Evolutionary conservation across 2,888 invertebrate genomes (phyloP).

Genomic region (Hesperia comma): DNA sequence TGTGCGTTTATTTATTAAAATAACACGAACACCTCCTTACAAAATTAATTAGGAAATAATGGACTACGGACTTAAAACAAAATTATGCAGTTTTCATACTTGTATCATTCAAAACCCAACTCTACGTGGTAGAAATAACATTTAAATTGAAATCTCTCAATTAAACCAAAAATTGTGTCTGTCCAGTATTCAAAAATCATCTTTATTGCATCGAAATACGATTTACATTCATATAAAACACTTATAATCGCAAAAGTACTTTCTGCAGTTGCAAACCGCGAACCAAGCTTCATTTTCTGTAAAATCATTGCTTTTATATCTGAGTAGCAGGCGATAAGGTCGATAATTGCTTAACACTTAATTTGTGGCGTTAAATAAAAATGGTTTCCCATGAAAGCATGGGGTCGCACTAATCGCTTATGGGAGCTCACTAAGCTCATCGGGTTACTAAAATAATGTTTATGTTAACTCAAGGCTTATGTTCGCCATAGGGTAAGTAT

Average conservation of each 20-base stretch:
- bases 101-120: constrained; percentile 9
- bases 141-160: neutral
- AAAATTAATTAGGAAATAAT: constrained; percentile 58
- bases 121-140: neutral
- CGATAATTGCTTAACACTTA: constrained; percentile 22
- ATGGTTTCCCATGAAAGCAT: constrained; percentile 45
- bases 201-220: constrained; percentile 7
- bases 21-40: constrained; percentile 44
- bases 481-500: constrained; percentile 54
- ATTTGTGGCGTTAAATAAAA: constrained; percentile 1
- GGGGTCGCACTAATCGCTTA: constrained; percentile 69
- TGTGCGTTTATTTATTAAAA: neutral
- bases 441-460: constrained; percentile 83
- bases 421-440: constrained; percentile 76
- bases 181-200: neutral
- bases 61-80: constrained; percentile 28
- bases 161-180: neutral
- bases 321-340: constrained; percentile 15
- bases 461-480: constrained; percentile 75
- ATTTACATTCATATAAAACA: neutral
- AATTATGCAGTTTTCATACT: neutral
- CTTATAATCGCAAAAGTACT: neutral
- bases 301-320: neutral
- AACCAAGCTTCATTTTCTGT: neutral
- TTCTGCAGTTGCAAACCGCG: constrained; percentile 3